Percentiles rank a stretch among this genome's conserved stretches.
These are phyloP conservation scores for Girardinichthys multiradiatus DNA, from an alignment of 2,113 vertebrate species.

Conservation along the genomic window DNA sequence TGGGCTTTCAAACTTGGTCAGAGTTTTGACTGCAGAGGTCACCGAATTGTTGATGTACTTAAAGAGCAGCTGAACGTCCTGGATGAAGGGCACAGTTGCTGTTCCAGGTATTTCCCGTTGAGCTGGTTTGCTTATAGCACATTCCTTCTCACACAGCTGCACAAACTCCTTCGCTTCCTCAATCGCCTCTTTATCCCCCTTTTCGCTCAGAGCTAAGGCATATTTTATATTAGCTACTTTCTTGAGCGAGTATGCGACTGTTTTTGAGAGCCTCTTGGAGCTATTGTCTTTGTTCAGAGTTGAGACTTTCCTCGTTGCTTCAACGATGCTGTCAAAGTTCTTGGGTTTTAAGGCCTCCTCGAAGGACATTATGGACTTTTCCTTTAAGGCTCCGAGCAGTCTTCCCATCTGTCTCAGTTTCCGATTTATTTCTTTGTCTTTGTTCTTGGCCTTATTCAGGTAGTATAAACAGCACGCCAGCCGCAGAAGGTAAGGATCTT, in stretches of 20 bases:
- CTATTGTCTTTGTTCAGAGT: conserved; percentile 2
- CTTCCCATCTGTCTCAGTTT: conserved; percentile 34
- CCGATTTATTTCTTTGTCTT: not conserved
- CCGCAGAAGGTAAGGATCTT: conserved; percentile 39
- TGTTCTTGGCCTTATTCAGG: not conserved
- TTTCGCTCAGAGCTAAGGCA: conserved; percentile 34
- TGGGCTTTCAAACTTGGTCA: conserved; percentile 25
- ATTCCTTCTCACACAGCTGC: conserved; percentile 41
- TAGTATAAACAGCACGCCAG: conserved; percentile 40
- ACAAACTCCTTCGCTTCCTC: conserved; percentile 34
- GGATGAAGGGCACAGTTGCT: conserved; percentile 36
- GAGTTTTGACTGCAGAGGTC: conserved; percentile 12
- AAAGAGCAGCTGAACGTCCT: conserved; percentile 44
- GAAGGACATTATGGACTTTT: conserved; percentile 30
- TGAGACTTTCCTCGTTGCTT: conserved; percentile 24
- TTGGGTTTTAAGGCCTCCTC: conserved; percentile 51
- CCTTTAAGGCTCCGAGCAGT: conserved; percentile 27
- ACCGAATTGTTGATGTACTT: conserved; percentile 8
- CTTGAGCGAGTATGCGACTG: conserved; percentile 6
- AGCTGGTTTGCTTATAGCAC: accelerated
- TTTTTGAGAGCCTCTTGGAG: not conserved
- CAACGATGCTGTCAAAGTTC: conserved; percentile 41
- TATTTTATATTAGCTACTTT: conserved; percentile 41
- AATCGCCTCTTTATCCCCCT: not conserved
- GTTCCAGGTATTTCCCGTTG: not conserved